These are phyloP conservation scores for Cheilosia vulpina DNA, from an alignment of 2,888 invertebrate genomes.

Conservation along the genomic window DNA sequence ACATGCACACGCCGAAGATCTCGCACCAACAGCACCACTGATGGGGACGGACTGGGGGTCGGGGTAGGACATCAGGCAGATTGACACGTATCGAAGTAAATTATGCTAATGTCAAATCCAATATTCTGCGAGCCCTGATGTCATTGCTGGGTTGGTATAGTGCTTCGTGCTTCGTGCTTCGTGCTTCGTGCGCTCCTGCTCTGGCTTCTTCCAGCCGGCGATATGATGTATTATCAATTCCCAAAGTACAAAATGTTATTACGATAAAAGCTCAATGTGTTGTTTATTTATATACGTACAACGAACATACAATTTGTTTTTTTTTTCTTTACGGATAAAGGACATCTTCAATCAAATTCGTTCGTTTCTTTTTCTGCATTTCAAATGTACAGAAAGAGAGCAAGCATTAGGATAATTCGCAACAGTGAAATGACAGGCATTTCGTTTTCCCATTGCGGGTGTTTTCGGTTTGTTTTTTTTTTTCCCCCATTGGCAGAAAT, in stretches of 20 bases:
- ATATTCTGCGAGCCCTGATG: constrained; percentile 69
- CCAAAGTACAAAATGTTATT: constrained; percentile 78
- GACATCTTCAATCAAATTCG: constrained; percentile 74
- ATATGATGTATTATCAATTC: constrained; percentile 77
- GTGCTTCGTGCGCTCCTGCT: constrained; percentile 11
- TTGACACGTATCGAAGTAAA: constrained; percentile 78
- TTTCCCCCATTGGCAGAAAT: constrained; percentile 46
- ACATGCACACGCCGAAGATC: constrained; percentile 46
- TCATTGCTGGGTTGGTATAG: constrained; percentile 46
- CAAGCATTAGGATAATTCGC: constrained; percentile 73
- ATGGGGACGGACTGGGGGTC: background rate
- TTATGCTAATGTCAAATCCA: constrained; percentile 82
- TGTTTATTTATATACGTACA: constrained; percentile 68
- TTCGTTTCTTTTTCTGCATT: constrained; percentile 46
- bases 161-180: constrained; percentile 10
- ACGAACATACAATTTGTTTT: background rate
- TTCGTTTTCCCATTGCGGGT: constrained; percentile 69
- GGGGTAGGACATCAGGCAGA: constrained; percentile 49
- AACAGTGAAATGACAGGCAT: constrained; percentile 73
- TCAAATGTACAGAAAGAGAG: constrained; percentile 50
- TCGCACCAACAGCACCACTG: background rate
- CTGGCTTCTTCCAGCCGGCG: constrained; percentile 14
- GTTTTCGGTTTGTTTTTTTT: constrained; percentile 7
- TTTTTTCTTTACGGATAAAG: constrained; percentile 45
- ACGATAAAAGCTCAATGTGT: constrained; percentile 76